phyloP scores from a whole-genome alignment of 1,140 invertebrate genomes.

The Bacillus rossius region DNA sequence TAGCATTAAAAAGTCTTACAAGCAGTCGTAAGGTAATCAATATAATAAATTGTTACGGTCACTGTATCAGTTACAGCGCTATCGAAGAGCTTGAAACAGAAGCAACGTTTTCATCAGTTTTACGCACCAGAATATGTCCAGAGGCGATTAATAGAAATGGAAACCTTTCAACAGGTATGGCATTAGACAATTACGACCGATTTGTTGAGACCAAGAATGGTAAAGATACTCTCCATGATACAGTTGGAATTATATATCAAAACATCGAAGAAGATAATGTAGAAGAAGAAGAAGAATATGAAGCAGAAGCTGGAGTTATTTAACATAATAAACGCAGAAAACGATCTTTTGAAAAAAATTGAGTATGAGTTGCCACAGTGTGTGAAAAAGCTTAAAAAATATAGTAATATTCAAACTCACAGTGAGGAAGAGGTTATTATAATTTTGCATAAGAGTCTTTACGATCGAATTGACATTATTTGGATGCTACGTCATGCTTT shows the following conservation, averaged over 20 bases:
- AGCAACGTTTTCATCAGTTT: constrained; percentile 18
- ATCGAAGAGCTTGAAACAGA: constrained; percentile 23
- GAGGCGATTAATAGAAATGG: constrained; percentile 22
- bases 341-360: background rate
- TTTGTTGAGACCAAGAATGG: constrained; percentile 41
- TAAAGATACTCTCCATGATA: constrained; percentile 43
- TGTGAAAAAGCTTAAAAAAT: background rate
- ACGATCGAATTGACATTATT: constrained; percentile 22
- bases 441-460: background rate
- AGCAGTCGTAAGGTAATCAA: background rate
- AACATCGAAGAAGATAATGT: constrained; percentile 10
- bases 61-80: background rate
- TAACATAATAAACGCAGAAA: background rate
- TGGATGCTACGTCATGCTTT: constrained; percentile 20
- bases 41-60: background rate
- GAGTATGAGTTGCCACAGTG: background rate
- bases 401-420: background rate
- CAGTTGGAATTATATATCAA: constrained; percentile 44
- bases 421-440: background rate
- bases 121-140: constrained; percentile 25
- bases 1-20: constrained; percentile 1
- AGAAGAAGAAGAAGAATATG: background rate
- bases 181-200: constrained; percentile 42
- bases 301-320: background rate
- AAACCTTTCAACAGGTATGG: constrained; percentile 34